Percentiles rank a stretch among this genome's conserved stretches.
Conservation (phyloP, 2,888 invertebrate genomes). For the Tachystola acroxantha region DNA sequence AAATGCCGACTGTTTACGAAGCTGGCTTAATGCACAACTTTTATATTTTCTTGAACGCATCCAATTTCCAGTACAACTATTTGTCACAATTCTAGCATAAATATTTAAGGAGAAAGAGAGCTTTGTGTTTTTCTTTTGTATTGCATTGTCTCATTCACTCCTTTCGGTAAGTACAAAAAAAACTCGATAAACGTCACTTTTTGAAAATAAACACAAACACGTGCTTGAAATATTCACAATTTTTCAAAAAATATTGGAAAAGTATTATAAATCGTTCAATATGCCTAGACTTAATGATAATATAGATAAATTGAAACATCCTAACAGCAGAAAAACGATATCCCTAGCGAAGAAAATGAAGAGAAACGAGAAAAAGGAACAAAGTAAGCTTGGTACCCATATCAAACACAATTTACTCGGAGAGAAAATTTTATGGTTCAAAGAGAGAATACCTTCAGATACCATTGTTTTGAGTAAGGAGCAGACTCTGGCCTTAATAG, state of each 20-base stretch:
- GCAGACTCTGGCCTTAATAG: constrained; percentile 78
- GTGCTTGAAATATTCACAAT: constrained; percentile 2
- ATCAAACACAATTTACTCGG: constrained; percentile 85
- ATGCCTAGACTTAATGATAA: constrained; percentile 62
- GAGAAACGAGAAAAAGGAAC: constrained; percentile 79
- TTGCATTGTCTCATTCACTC: neutral
- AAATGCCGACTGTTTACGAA: too few species aligned
- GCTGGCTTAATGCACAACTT: too few species aligned
- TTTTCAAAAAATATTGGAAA: neutral
- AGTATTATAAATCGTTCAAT: constrained; percentile 7
- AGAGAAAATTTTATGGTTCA: constrained; percentile 89
- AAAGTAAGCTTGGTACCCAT: constrained; percentile 80
- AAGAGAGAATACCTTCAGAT: constrained; percentile 79
- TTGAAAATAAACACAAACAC: constrained; percentile 9
- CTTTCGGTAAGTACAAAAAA: neutral
- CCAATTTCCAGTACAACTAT: neutral
- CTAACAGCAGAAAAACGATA: constrained; percentile 90
- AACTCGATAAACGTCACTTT: constrained; percentile 2
- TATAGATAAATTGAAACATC: constrained; percentile 83
- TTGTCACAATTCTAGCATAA: neutral
- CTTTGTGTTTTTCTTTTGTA: neutral
- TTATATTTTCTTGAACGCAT: neutral
- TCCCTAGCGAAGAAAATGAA: constrained; percentile 84
- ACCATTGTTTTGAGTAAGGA: constrained; percentile 76
- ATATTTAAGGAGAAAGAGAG: too few species aligned